Conservation (phyloP, 2,797 vertebrate species). For the Acipenser transmontanus region DNA sequence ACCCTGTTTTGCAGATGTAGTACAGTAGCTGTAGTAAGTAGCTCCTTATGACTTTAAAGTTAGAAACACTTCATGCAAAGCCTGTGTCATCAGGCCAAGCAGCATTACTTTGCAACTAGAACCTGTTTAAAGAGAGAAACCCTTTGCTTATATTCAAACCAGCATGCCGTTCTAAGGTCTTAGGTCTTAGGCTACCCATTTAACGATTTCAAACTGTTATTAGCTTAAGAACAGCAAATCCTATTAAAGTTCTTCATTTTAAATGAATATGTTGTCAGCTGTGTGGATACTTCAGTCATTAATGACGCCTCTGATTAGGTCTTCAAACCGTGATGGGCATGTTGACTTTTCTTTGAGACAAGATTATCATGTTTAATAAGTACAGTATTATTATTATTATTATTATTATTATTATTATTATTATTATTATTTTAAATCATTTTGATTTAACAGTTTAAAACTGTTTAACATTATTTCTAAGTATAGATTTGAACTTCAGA, state of each 20-base stretch:
- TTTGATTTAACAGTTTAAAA: not conserved
- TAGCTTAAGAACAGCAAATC: constrained; percentile 71
- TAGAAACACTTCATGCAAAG: not conserved
- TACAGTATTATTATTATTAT: not conserved
- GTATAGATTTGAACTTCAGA: not conserved
- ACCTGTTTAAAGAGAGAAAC: not conserved
- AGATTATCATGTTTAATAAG: not conserved
- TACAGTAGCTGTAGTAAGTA: too few species aligned
- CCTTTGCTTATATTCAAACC: constrained; percentile 26
- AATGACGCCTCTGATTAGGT: constrained; percentile 34
- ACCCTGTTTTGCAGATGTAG: too few species aligned
- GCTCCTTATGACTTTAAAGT: too few species aligned
- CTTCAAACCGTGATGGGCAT: constrained; percentile 33
- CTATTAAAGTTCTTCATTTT: constrained; percentile 69
- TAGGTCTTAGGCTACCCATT: constrained; percentile 14
- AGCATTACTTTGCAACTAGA: not conserved
- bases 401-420: not conserved
- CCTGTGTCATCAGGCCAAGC: constrained; percentile 1
- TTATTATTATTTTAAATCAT: not conserved
- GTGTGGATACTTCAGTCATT: constrained; percentile 50
- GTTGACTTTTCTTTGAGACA: not conserved
- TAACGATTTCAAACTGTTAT: constrained; percentile 56
- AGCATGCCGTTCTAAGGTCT: not conserved
- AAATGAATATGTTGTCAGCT: constrained; percentile 63
- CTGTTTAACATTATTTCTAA: not conserved